Evolutionary conservation across 1,140 invertebrate genomes (phyloP), one percentile per base, ranked within the genome.

Genomic region (Eurosta solidaginis): DNA sequence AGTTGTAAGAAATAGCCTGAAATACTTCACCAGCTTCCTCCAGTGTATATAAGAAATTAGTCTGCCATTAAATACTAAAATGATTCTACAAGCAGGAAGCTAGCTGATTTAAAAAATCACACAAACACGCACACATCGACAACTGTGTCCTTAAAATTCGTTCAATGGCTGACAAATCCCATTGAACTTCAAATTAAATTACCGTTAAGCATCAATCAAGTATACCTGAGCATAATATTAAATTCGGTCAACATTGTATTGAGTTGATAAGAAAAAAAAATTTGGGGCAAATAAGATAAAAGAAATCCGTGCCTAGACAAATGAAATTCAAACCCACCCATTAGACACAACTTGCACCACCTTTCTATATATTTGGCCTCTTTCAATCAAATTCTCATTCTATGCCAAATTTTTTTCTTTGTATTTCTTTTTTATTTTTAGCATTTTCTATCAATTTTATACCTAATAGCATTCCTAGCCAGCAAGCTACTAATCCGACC

Each of bases 141-240:
- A n/a, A 1, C 7, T 14, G 14, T 47, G 45, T 47, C 12, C 45
- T 47, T 14, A 47, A n/a, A 12, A 7, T 2, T 40, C 33, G n/a
- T 42, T 29, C 33, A 68, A 33, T 68, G 20, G 59, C 29, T 68
- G 33, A n/a, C 33, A 68, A 33, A 68, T 68, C 59, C 36, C 59
- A 68, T 68, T 68, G 59, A 68, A 68, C 59, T 68, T 29, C 33
- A 68, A 68, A 68, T 68, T 68, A 68, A 68, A 68, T 68, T 68
- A 68, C 59, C 59, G 59, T 68, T 68, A 68, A 68, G 59, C 33
- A 68, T 40, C 59, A 68, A 42, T 68, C 59, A 40, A 17, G 33
- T 33, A 42, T 68, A 20, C 59, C 40, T n/a, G 33, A 68, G 59
- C 33, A 10, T 9, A 40, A 68, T 40, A n/a, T 20, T 20, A 20